Percentiles rank a stretch among this genome's conserved stretches.
Conservation (phyloP, 2,113 vertebrate species). For the Ictalurus punctatus region DNA sequence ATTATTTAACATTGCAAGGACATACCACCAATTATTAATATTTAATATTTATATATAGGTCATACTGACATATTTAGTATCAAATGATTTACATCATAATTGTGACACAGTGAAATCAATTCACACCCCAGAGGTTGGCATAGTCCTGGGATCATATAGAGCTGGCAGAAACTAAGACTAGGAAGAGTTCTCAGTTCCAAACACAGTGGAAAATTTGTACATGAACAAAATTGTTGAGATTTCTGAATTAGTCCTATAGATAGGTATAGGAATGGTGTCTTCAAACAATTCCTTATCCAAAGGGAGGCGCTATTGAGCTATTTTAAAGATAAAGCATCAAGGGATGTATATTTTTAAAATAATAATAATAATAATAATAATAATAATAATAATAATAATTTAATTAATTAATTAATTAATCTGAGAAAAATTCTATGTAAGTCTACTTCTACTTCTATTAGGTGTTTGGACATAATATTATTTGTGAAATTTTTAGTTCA, state of each 20-base stretch:
- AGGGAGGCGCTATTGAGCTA: constrained; percentile 10
- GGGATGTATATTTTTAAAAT: neutral
- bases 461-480: neutral
- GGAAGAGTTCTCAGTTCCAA: neutral
- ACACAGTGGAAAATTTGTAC: neutral
- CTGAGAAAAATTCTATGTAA: neutral
- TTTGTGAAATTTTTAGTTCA: neutral
- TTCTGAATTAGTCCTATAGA: neutral
- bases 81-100: neutral
- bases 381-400: no score
- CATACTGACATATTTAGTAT: neutral
- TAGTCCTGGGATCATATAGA: neutral
- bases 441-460: neutral
- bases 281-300: neutral
- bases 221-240: neutral
- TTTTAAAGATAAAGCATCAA: neutral
- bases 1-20: neutral
- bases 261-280: neutral
- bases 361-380: no score
- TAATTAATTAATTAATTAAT: no score
- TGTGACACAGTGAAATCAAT: neutral
- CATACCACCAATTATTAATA: neutral
- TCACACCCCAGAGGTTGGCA: neutral
- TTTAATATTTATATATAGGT: neutral
- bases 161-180: neutral